A percentile compares a stretch with the other conserved stretches of the same genome.
Conservation (phyloP, 30 jellyfish, hydroid and myxozoan species). For the Aurelia aurita complex sp. Pacific region DNA sequence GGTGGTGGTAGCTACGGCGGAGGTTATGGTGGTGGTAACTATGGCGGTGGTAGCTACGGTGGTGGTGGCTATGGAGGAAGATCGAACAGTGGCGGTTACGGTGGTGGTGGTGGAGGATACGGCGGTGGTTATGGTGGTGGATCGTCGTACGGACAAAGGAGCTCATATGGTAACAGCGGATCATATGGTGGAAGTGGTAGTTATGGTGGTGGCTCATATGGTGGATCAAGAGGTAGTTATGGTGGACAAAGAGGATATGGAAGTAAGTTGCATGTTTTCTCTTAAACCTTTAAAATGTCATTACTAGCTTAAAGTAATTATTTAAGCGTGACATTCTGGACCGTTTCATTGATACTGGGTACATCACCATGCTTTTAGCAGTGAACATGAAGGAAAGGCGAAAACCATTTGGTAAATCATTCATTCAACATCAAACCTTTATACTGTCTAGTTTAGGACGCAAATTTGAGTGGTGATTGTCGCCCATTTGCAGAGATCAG, state of each 20-base stretch:
- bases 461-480: too few species aligned
- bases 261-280: neutral
- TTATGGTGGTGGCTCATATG: constrained; percentile 44
- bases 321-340: too few species aligned
- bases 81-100: constrained; percentile 64
- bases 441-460: too few species aligned
- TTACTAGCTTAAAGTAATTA: too few species aligned
- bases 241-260: constrained; percentile 33
- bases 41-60: constrained; percentile 57
- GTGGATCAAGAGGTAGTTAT: neutral
- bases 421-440: too few species aligned
- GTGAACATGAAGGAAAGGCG: too few species aligned
- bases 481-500: too few species aligned
- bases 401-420: too few species aligned
- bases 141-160: constrained; percentile 44
- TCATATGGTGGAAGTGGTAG: too few species aligned
- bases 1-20: constrained; percentile 35
- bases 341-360: too few species aligned
- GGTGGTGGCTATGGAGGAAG: constrained; percentile 71
- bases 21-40: constrained; percentile 53
- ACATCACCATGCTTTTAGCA: too few species aligned
- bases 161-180: neutral
- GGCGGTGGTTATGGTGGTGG: constrained; percentile 65
- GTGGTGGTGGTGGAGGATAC: constrained; percentile 73
- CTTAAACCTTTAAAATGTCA: too few species aligned